Conservation (phyloP, 2,888 invertebrate species). For the Rhodophaea formosa region DNA sequence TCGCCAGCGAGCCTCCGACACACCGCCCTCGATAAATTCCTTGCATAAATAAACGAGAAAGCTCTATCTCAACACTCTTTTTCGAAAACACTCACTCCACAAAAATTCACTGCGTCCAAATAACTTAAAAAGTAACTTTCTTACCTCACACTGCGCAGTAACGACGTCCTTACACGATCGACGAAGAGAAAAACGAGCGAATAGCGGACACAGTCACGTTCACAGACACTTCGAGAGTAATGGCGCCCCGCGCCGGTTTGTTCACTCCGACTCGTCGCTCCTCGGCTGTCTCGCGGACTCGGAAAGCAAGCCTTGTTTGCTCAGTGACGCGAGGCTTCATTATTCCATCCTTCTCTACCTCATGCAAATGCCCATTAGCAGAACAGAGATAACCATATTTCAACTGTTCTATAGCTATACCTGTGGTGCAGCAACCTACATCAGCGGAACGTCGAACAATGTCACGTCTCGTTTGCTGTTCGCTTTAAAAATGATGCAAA, state of each 20-base stretch:
- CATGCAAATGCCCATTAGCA: conserved; percentile 12
- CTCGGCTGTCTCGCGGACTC: conserved; percentile 60
- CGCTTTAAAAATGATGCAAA: conserved; percentile 60
- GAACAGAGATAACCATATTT: conserved; percentile 46
- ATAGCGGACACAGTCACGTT: conserved; percentile 76
- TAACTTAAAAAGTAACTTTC: conserved; percentile 61
- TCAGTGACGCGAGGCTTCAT: conserved; percentile 62
- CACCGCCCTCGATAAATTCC: conserved; percentile 77
- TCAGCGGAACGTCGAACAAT: conserved; percentile 69
- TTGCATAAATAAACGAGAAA: conserved; percentile 79
- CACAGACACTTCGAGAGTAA: conserved; percentile 74
- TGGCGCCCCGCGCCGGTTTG: conserved; percentile 77
- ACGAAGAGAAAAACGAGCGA: conserved; percentile 67
- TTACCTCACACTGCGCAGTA: conserved; percentile 79
- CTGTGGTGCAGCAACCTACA: conserved; percentile 77
- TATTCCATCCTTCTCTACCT: conserved; percentile 46
- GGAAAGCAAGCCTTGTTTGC: conserved; percentile 77
- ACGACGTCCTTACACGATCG: conserved; percentile 75
- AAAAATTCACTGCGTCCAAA: conserved; percentile 66
- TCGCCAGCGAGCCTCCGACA: conserved; percentile 66
- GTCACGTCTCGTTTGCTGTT: conserved; percentile 63
- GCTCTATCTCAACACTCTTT: conserved; percentile 53
- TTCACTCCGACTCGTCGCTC: conserved; percentile 63
- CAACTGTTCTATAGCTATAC: conserved; percentile 45
- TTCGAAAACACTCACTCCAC: conserved; percentile 58